Percentiles rank a stretch among this genome's conserved stretches.
These are phyloP conservation scores for Tachyglossus aculeatus DNA, from an alignment of 2,797 vertebrate genomes.

Conservation along the genomic window DNA sequence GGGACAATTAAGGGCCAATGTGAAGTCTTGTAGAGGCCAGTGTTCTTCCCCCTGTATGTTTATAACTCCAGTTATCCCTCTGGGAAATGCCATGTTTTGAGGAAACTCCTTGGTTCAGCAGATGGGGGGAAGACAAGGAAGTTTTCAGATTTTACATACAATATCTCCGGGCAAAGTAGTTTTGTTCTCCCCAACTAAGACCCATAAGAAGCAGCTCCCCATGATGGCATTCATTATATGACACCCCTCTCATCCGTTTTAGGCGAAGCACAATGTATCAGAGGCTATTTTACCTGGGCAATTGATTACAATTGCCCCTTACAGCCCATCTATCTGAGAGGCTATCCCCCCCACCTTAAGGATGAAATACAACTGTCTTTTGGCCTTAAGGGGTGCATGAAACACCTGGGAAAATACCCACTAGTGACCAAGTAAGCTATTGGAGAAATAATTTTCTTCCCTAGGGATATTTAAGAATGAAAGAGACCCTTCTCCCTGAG, in stretches of 20 bases:
- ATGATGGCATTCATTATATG: neutral
- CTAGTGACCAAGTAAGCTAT: constrained; percentile 21
- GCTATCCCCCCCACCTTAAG: constrained; percentile 40
- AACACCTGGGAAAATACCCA: constrained; percentile 42
- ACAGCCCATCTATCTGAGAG: constrained; percentile 42
- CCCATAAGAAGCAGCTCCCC: constrained; percentile 23
- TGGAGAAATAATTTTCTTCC: too few species aligned
- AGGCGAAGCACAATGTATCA: constrained; percentile 45
- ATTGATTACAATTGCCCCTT: constrained; percentile 55
- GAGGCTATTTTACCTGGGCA: constrained; percentile 11
- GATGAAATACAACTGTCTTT: constrained; percentile 54
- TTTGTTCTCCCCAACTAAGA: constrained; percentile 35
- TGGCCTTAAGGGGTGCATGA: constrained; percentile 49
- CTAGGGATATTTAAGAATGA: too few species aligned
- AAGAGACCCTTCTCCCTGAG: too few species aligned
- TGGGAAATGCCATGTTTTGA: too few species aligned
- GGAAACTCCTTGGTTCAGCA: constrained; percentile 31
- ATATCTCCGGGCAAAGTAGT: constrained; percentile 4
- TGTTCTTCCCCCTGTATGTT: neutral
- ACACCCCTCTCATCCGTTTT: constrained; percentile 17
- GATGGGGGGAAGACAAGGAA: constrained; percentile 27
- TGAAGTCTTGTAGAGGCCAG: neutral
- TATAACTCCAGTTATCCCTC: neutral
- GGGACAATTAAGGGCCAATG: too few species aligned
- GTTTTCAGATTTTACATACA: constrained; percentile 21